Evolutionary conservation across 2,797 vertebrate species (phyloP).

Genomic region (Girardinus metallicus): DNA sequence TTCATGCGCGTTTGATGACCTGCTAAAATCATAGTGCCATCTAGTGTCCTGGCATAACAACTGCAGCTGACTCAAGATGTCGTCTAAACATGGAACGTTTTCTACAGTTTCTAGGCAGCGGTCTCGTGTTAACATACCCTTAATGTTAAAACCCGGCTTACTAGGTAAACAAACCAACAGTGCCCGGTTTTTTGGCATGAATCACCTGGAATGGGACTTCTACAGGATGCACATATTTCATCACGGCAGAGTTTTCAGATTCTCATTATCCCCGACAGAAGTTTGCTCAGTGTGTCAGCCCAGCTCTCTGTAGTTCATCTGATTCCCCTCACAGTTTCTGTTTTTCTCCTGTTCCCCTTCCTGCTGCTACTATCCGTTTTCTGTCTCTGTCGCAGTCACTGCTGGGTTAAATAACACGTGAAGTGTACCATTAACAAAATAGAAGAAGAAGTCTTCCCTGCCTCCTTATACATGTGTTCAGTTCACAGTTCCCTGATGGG

Average conservation of each 20-base stretch:
- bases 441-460: conserved; percentile 15
- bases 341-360: conserved; percentile 7
- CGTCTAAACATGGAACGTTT: too few relatives aligned
- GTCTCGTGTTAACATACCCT: too few relatives aligned
- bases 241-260: conserved; percentile 61
- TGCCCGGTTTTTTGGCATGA: conserved; percentile 33
- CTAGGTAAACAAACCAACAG: conserved; percentile 43
- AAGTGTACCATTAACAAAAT: conserved; percentile 35
- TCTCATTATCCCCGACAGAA: conserved; percentile 77
- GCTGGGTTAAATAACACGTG: conserved; percentile 55
- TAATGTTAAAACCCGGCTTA: conserved; percentile 27
- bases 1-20: too few relatives aligned
- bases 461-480: conserved; percentile 44
- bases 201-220: conserved; percentile 50
- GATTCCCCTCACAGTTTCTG: conserved; percentile 15
- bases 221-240: conserved; percentile 51
- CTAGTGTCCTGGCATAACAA: too few relatives aligned
- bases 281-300: conserved; percentile 73
- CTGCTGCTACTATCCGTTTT: conserved; percentile 17
- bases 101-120: too few relatives aligned
- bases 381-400: conserved; percentile 48
- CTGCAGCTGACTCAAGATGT: too few relatives aligned
- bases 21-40: too few relatives aligned
- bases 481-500: conserved; percentile 34
- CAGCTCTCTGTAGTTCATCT: conserved; percentile 45